phyloP scores from a whole-genome alignment of 30 jellyfish, hydroid and myxozoan genomes.

The Sanderia malayensis region DNA sequence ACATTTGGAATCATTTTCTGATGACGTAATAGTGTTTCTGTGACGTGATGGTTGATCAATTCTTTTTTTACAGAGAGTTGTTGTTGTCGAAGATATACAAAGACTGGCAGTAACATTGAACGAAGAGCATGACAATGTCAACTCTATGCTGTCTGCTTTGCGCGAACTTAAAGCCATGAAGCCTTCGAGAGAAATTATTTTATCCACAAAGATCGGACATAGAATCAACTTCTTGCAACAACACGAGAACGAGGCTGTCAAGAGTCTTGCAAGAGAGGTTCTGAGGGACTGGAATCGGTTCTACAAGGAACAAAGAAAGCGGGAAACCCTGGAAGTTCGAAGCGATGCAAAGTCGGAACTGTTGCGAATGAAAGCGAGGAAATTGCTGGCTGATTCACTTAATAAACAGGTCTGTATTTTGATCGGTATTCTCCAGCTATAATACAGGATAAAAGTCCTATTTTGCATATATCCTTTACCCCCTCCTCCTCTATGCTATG shows the following conservation, averaged over 20 bases:
- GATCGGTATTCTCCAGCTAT: too few relatives aligned
- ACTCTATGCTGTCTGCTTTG: constrained; percentile 36
- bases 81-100: constrained; percentile 74
- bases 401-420: constrained; percentile 47
- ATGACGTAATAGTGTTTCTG: too few relatives aligned
- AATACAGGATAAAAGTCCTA: too few relatives aligned
- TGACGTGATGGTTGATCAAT: too few relatives aligned
- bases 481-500: too few relatives aligned
- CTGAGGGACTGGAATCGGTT: constrained; percentile 77
- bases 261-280: constrained; percentile 54
- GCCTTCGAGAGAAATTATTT: constrained; percentile 84
- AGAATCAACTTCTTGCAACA: constrained; percentile 63
- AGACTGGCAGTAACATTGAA: constrained; percentile 39
- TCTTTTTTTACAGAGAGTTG: constrained; percentile 77
- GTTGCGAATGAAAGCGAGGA: constrained; percentile 74
- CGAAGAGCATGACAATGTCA: constrained; percentile 15
- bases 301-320: constrained; percentile 51
- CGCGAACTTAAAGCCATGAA: constrained; percentile 48
- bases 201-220: constrained; percentile 85
- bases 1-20: too few relatives aligned
- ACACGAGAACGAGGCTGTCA: constrained; percentile 50
- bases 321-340: constrained; percentile 77
- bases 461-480: too few relatives aligned
- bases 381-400: constrained; percentile 56
- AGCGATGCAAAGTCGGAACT: constrained; percentile 77